These are phyloP conservation scores for Epinephelus fuscoguttatus DNA, from an alignment of 2,113 vertebrate genomes.

Conservation along the genomic window DNA sequence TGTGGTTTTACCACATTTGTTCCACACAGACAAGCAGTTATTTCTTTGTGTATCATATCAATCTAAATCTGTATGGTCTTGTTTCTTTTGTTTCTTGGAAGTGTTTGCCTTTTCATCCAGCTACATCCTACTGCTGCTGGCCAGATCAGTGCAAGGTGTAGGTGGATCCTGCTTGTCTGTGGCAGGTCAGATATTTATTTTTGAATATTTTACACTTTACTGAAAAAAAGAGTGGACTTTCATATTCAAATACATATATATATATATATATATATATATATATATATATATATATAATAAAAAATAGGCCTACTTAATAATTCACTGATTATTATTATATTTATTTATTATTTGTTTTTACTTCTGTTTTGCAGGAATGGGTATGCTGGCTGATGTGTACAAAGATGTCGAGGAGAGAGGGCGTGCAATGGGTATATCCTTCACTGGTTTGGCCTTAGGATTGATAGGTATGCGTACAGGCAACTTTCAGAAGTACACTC, in stretches of 20 bases:
- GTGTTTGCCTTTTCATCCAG: conserved; percentile 35
- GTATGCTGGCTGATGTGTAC: conserved; percentile 11
- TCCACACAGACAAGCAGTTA: no score
- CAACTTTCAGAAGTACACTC: neutral
- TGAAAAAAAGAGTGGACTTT: neutral
- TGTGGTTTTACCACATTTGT: no score
- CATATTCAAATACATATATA: neutral
- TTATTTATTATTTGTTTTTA: no score
- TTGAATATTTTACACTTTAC: neutral
- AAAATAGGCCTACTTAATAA: neutral
- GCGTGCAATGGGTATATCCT: neutral
- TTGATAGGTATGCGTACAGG: conserved; percentile 13
- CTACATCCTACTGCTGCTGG: conserved; percentile 8
- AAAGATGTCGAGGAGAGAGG: conserved; percentile 16
- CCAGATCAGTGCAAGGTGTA: conserved; percentile 17
- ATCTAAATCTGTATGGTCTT: neutral
- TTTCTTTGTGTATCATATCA: neutral
- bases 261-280: no score
- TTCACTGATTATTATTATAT: neutral
- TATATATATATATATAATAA: no score
- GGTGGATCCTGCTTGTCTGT: conserved; percentile 26
- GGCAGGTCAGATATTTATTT: neutral
- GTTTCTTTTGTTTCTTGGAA: neutral
- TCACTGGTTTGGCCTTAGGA: conserved; percentile 23
- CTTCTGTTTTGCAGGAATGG: conserved; percentile 9